Percentiles rank a stretch among this genome's conserved stretches.
These are phyloP conservation scores for Astreopora myriophthalma DNA, from an alignment of 64 coral and sea anemone species.

Conservation along the genomic window DNA sequence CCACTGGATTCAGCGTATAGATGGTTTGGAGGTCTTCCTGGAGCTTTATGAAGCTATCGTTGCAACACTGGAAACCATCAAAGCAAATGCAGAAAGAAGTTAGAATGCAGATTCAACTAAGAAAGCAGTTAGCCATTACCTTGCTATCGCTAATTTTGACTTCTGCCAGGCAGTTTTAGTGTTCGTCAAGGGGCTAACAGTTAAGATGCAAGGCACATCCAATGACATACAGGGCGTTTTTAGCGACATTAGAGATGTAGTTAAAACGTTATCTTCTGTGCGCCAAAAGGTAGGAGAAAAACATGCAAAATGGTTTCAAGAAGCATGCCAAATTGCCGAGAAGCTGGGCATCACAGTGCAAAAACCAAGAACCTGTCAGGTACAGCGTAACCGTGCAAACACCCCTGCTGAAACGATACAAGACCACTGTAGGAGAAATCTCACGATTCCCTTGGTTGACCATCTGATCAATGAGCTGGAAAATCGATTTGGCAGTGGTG, in stretches of 20 bases:
- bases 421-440: slow-evolving; percentile 61
- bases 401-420: slow-evolving; percentile 23
- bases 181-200: slow-evolving; percentile 71
- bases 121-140: slow-evolving; percentile 80
- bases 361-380: slow-evolving; percentile 43
- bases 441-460: slow-evolving; percentile 79
- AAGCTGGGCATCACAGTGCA: slow-evolving; percentile 78
- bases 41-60: slow-evolving; percentile 77
- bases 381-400: slow-evolving; percentile 41
- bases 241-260: not conserved
- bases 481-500: slow-evolving; percentile 83
- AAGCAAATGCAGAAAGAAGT: slow-evolving; percentile 81
- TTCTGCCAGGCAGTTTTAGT: slow-evolving; percentile 77
- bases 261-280: slow-evolving; percentile 73
- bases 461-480: slow-evolving; percentile 82
- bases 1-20: slow-evolving; percentile 79
- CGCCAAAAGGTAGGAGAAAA: slow-evolving; percentile 77
- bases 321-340: slow-evolving; percentile 79
- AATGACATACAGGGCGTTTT: slow-evolving; percentile 50
- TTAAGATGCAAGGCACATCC: slow-evolving; percentile 86
- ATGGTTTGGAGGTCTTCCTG: slow-evolving; percentile 73
- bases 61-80: slow-evolving; percentile 74
- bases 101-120: slow-evolving; percentile 84
- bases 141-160: slow-evolving; percentile 76
- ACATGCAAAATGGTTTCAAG: slow-evolving; percentile 80